Conservation (phyloP, 2,113 vertebrate genomes). For the Menidia beryllina region DNA sequence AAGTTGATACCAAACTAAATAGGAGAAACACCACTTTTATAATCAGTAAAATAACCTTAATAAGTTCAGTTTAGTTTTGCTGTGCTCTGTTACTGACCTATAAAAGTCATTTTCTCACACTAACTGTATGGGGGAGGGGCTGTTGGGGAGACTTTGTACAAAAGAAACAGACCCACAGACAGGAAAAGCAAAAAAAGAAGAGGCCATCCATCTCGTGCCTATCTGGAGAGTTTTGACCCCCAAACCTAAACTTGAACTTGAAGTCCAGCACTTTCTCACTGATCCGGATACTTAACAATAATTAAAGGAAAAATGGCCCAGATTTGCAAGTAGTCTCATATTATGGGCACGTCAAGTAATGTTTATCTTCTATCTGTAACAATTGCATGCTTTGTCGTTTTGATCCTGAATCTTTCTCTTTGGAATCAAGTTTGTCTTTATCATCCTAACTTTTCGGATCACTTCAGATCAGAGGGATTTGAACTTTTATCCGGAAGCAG, state of each 20-base stretch:
- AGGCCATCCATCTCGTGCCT: slow-evolving; percentile 11
- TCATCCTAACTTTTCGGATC: slow-evolving; percentile 26
- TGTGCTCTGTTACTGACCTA: slow-evolving; percentile 14
- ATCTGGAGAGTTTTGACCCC: slow-evolving; percentile 32
- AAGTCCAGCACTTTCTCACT: not conserved
- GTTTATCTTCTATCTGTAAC: slow-evolving; percentile 67
- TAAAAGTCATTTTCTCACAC: slow-evolving; percentile 63
- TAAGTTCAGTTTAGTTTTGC: slow-evolving; percentile 39
- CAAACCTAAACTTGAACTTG: slow-evolving; percentile 21
- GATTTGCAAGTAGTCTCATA: slow-evolving; percentile 54
- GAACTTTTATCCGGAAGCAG: slow-evolving; percentile 30
- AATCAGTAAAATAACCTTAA: slow-evolving; percentile 46
- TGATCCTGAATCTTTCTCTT: slow-evolving; percentile 21
- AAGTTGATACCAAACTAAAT: slow-evolving; percentile 19
- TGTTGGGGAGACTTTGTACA: slow-evolving; percentile 4
- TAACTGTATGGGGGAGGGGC: not conserved
- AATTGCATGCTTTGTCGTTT: slow-evolving; percentile 41
- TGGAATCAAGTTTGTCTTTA: slow-evolving; percentile 38
- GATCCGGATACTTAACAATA: slow-evolving; percentile 22
- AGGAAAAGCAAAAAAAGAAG: slow-evolving; percentile 3
- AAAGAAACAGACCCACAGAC: slow-evolving; percentile 8
- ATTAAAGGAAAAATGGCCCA: slow-evolving; percentile 52
- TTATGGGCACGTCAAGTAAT: slow-evolving; percentile 68
- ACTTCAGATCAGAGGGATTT: slow-evolving; percentile 18
- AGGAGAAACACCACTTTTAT: slow-evolving; percentile 40